phyloP scores from a whole-genome alignment of 35 echinoderm and acorn worm genomes.

The Hemicentrotus pulcherrimus region DNA sequence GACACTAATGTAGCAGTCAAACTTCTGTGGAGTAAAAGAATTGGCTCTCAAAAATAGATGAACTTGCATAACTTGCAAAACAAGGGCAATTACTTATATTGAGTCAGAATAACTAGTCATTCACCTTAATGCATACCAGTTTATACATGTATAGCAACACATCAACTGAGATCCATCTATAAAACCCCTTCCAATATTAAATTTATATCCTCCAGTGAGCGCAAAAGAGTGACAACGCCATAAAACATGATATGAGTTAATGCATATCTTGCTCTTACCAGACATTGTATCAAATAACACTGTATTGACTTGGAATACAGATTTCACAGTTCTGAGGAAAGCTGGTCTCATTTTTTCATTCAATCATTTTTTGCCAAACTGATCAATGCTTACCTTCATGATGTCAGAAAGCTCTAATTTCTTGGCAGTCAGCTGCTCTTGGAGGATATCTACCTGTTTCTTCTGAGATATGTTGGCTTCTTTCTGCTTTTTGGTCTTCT shows the following conservation, averaged over 20 bases:
- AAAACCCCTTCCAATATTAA: too few species aligned
- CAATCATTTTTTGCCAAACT: not conserved
- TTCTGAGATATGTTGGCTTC: conserved; percentile 90
- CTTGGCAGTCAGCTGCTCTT: conserved; percentile 81
- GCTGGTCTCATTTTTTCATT: not conserved
- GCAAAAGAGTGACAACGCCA: too few species aligned
- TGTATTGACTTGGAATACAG: not conserved
- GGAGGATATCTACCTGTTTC: conserved; percentile 82
- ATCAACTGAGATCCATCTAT: too few species aligned
- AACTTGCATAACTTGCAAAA: too few species aligned
- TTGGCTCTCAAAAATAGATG: too few species aligned
- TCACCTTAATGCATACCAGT: not conserved
- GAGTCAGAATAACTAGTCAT: not conserved
- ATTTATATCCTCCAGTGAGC: too few species aligned
- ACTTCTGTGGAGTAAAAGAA: too few species aligned
- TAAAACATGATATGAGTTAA: not conserved
- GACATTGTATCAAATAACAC: not conserved
- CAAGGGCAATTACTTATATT: too few species aligned
- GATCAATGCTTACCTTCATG: conserved; percentile 67
- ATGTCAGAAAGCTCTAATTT: conserved; percentile 80
- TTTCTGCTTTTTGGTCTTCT: conserved; percentile 95
- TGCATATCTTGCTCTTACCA: not conserved
- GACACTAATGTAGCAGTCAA: too few species aligned
- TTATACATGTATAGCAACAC: too few species aligned
- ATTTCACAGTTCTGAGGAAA: not conserved